phyloP scores from a whole-genome alignment of 2,113 vertebrate species.

The Geothlypis trichas region DNA sequence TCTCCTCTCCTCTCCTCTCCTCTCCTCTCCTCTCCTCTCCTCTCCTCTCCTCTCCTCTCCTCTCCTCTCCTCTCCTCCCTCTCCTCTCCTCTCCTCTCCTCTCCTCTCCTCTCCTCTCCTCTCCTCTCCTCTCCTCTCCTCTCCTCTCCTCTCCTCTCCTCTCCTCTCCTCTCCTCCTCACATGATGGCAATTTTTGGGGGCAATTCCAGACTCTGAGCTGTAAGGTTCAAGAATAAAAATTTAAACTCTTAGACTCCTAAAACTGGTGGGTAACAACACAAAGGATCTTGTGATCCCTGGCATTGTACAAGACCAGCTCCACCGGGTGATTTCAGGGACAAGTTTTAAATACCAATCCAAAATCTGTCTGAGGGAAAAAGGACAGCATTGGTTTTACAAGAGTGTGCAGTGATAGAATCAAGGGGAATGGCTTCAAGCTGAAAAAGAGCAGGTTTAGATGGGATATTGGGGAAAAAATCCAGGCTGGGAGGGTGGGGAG shows the following conservation, averaged over 20 bases:
- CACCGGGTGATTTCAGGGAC: neutral
- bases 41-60: neutral
- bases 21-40: neutral
- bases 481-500: fast-evolving
- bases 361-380: neutral
- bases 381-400: neutral
- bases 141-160: too few relatives aligned
- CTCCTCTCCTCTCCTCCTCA: too few relatives aligned
- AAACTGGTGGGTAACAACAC: neutral
- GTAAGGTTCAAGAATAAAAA: neutral
- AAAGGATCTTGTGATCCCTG: neutral
- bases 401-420: neutral
- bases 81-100: neutral
- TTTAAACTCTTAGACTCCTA: neutral
- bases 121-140: neutral
- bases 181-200: neutral
- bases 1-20: neutral
- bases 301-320: neutral
- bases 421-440: neutral
- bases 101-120: neutral
- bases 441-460: neutral
- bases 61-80: neutral
- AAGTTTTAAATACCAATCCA: neutral
- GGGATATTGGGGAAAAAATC: neutral
- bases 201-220: neutral